A percentile compares a stretch with the other conserved stretches of the same genome.
Conservation (phyloP, 2,797 vertebrate genomes). For the Enteromius mattozi region DNA sequence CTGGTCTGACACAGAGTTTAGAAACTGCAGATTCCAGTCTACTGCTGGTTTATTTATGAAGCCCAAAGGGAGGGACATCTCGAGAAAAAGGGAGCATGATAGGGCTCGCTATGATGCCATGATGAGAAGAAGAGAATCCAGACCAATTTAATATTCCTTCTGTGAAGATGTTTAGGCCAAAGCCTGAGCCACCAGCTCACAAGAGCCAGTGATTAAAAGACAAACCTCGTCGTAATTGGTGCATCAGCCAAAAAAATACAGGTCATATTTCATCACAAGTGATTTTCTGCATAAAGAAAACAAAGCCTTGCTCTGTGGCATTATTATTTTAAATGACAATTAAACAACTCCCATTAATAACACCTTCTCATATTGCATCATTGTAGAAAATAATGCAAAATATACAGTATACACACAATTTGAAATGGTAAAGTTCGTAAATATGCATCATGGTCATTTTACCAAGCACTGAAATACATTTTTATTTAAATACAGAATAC, state of each 20-base stretch:
- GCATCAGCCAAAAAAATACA: constrained; percentile 1
- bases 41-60: constrained; percentile 36
- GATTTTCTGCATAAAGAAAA: neutral
- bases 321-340: constrained; percentile 1
- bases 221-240: neutral
- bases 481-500: neutral
- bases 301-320: neutral
- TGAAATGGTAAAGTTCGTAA: neutral
- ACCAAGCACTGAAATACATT: neutral
- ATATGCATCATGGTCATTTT: neutral
- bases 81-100: neutral
- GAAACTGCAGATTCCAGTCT: neutral
- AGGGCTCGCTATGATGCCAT: neutral
- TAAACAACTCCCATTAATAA: neutral
- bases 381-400: neutral
- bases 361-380: neutral
- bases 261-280: neutral
- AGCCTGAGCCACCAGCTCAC: neutral
- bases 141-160: constrained; percentile 24
- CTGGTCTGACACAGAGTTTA: neutral
- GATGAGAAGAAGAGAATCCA: neutral
- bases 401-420: neutral
- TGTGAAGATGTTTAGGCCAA: constrained; percentile 5
- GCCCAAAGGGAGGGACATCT: neutral
- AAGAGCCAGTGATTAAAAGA: constrained; percentile 3